These are phyloP conservation scores for Prinia subflava DNA, from an alignment of 2,113 vertebrate genomes.

Conservation along the genomic window DNA sequence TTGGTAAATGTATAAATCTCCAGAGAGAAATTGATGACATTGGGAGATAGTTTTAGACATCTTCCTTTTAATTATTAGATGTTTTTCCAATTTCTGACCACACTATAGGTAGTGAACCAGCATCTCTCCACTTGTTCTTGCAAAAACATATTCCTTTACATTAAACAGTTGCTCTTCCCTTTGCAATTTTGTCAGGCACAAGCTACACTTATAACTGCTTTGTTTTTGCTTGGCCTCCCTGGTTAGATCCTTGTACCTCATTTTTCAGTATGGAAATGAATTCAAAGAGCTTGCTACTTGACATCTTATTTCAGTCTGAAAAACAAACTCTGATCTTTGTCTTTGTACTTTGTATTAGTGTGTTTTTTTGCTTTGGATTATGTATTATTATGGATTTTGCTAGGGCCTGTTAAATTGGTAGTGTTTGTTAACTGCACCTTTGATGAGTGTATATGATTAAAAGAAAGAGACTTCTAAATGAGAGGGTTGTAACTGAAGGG, in stretches of 20 bases:
- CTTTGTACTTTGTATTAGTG: not conserved
- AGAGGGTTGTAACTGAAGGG: not conserved
- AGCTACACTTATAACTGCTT: not conserved
- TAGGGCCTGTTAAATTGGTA: not conserved
- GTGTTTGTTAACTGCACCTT: not conserved
- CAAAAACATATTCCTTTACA: not conserved
- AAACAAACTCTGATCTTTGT: not conserved
- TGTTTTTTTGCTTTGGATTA: not conserved
- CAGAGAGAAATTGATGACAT: not conserved
- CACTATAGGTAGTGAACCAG: not conserved
- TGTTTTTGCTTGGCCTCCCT: not conserved
- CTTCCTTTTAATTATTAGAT: not conserved
- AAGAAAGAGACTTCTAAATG: not conserved
- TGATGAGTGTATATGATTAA: not conserved
- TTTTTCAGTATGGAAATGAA: not conserved
- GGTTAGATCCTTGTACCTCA: not conserved
- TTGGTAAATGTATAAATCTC: not conserved
- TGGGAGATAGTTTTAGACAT: not conserved
- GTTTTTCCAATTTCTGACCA: not conserved
- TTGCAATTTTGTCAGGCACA: not conserved
- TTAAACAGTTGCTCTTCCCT: not conserved
- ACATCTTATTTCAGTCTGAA: not conserved
- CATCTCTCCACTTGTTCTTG: not conserved
- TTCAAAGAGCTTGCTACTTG: not conserved
- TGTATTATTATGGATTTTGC: not conserved